Base-by-base conservation (phyloP, 2,888 invertebrate genomes). In the Cerceris ruficornis region DNA sequence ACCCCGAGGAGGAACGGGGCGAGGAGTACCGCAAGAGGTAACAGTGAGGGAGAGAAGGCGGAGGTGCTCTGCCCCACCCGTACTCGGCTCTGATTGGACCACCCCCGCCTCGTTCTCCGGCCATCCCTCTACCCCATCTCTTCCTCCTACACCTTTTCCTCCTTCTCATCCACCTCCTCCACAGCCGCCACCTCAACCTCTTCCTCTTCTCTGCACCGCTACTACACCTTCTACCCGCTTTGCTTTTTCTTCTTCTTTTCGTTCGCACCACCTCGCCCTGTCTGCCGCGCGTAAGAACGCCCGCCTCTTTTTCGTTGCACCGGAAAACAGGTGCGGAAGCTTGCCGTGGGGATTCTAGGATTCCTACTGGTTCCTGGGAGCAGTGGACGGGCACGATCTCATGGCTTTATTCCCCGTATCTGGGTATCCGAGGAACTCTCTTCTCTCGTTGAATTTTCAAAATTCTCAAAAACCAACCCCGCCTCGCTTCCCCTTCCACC, bases 11-110 rank as follows among this genome's bases (percentile, higher is more conserved):
- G 83, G 75, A 80, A 84, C 83, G 84, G 87, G 83, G 83, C 76
- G 86, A 80, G 87, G 83, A 83, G 86, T 85, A 84, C 86, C 76
- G 87, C 83, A 82, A 86, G 87, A 85, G 86, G 86, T 80, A 86
- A 85, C 69, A 28, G 28, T 28, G 80, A 77, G 84, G 84, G 80
- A 87, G 88, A 88, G 87, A 87, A 83, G 88, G 87, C 87, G 89
- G 86, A 90, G 88, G 86, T 85, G 82, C 86, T 87, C 89, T 86
- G 90, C 90, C 90, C 90, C 88, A 90, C 89, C 91, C 89, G 87
- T 87, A 87, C 87, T 87, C 87, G 88, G 81, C 89, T 90, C 90
- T 90, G 91, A 92, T 92, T 92, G 92, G 92, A 90, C 91, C 90
- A 90, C 90, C 90, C 90, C 89, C 87, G 87, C 81, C 69, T 72